Percentiles rank a stretch among this genome's conserved stretches.
phyloP scores from a whole-genome alignment of 2,797 vertebrate species.

The Macroramphosus scolopax region DNA sequence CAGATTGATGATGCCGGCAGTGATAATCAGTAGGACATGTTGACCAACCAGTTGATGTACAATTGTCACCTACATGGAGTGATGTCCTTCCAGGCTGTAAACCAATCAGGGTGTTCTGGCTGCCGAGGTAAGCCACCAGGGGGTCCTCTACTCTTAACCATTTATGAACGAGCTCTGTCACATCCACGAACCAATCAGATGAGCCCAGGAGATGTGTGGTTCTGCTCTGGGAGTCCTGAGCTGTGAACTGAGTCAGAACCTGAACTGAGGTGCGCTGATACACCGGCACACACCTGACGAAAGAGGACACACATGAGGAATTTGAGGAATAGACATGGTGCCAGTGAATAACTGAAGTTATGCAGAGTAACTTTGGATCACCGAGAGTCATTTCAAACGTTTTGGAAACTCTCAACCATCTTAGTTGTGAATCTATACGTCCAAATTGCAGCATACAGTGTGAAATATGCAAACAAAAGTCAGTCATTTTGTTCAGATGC shows the following conservation, averaged over 20 bases:
- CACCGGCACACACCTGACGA: conserved; percentile 70
- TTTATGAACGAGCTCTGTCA: conserved; percentile 69
- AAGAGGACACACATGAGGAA: background rate
- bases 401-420: no score
- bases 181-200: conserved; percentile 76
- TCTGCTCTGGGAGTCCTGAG: conserved; percentile 53
- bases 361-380: no score
- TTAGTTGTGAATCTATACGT: no score
- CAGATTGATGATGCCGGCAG: background rate
- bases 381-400: no score
- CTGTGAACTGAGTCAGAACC: conserved; percentile 74
- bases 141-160: conserved; percentile 72
- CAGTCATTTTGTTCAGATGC: no score
- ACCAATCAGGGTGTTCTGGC: conserved; percentile 66
- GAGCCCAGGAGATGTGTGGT: conserved; percentile 70
- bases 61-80: conserved; percentile 59
- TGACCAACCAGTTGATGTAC: background rate
- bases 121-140: conserved; percentile 59
- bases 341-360: background rate
- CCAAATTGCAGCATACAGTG: no score
- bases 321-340: background rate
- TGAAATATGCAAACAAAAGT: no score
- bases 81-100: conserved; percentile 73
- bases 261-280: conserved; percentile 76
- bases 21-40: background rate